Percentiles rank a stretch among this genome's conserved stretches.
Conservation (phyloP, 2,797 vertebrate species). For the Poeciliopsis gracilis region DNA sequence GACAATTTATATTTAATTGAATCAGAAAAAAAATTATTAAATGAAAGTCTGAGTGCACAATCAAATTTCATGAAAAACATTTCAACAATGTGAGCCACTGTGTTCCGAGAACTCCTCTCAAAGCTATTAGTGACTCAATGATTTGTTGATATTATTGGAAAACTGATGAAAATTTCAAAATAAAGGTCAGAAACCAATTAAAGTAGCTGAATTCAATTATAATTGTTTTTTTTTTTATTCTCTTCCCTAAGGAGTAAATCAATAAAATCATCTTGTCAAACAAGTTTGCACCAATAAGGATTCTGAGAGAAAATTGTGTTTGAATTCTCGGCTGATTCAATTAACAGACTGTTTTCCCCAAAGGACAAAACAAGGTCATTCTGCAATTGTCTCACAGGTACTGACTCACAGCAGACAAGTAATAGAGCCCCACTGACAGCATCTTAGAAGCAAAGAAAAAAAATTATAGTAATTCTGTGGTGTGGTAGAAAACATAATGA, state of each 20-base stretch:
- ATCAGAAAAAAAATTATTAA: background rate
- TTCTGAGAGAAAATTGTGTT: conserved; percentile 55
- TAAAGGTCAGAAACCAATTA: conserved; percentile 51
- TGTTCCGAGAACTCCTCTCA: background rate
- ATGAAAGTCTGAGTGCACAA: background rate
- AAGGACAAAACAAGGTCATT: conserved; percentile 55
- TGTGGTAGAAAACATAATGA: conserved; percentile 61
- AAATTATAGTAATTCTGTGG: conserved; percentile 41
- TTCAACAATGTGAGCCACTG: conserved; percentile 8
- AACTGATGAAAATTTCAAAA: conserved; percentile 23
- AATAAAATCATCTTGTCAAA: conserved; percentile 65
- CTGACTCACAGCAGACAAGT: conserved; percentile 43
- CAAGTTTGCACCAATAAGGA: conserved; percentile 33
- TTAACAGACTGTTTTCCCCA: conserved; percentile 39
- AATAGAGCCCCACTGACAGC: conserved; percentile 37
- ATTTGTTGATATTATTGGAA: conserved; percentile 19
- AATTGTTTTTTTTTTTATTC: conserved; percentile 39
- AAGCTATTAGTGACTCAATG: conserved; percentile 2
- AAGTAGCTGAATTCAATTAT: conserved; percentile 59
- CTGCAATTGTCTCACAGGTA: conserved; percentile 40
- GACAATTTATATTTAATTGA: background rate
- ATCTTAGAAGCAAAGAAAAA: conserved; percentile 39
- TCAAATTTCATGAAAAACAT: background rate
- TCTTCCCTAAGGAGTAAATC: conserved; percentile 56
- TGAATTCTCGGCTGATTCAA: conserved; percentile 51